These are phyloP conservation scores for Tribolium freemani DNA, from an alignment of 2,888 invertebrate genomes.

Conservation along the genomic window DNA sequence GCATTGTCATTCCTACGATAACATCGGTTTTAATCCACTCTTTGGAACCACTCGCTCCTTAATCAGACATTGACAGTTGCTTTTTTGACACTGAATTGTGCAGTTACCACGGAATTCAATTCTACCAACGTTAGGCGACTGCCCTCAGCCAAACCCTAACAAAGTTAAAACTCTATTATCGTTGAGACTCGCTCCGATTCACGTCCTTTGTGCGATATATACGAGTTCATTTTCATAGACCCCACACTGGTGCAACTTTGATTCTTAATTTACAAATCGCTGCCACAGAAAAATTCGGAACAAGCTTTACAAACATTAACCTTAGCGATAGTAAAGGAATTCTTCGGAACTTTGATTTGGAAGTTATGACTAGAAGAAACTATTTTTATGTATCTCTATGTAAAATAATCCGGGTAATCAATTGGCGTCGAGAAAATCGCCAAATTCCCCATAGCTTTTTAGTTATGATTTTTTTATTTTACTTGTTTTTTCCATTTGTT, in stretches of 20 bases:
- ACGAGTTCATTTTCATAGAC: slow-evolving; percentile 23
- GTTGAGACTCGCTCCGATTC: slow-evolving; percentile 52
- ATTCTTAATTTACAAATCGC: background rate
- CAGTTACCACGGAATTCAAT: slow-evolving; percentile 53
- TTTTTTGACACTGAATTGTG: slow-evolving; percentile 48
- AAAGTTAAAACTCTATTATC: slow-evolving; percentile 63
- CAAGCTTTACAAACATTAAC: no score
- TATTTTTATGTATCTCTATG: no score
- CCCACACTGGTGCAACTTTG: background rate
- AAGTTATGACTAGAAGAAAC: no score
- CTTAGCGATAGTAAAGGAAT: no score
- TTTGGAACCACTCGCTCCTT: background rate
- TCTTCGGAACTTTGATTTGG: no score
- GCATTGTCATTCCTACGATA: slow-evolving; percentile 58
- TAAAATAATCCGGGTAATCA: no score
- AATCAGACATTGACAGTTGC: background rate
- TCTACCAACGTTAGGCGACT: slow-evolving; percentile 51
- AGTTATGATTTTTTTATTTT: no score
- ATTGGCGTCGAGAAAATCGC: no score
- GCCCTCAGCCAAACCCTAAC: slow-evolving; percentile 59
- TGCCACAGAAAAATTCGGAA: no score
- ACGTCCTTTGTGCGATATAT: slow-evolving; percentile 38
- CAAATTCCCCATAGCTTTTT: no score
- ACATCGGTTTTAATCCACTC: slow-evolving; percentile 45
- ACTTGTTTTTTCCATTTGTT: no score